Conservation (phyloP, 2,113 vertebrate genomes). For the Abramis brama region DNA sequence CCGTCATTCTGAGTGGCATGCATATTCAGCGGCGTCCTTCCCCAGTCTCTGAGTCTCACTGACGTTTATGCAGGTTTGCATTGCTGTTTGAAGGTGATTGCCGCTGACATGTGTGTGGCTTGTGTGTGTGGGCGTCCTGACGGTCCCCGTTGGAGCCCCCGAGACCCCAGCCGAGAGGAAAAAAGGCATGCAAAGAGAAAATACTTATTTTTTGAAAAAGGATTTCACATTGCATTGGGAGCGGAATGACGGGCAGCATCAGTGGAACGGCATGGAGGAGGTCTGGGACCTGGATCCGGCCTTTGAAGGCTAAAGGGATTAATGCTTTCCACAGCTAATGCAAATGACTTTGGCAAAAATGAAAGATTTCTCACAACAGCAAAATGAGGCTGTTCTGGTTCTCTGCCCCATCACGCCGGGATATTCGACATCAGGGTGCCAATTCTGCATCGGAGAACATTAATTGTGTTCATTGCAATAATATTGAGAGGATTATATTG, state of each 20-base stretch:
- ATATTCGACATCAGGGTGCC: not conserved
- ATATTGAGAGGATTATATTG: not conserved
- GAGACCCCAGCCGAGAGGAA: not conserved
- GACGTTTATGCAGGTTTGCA: not conserved
- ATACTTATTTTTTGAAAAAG: not conserved
- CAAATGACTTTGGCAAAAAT: conserved; percentile 55
- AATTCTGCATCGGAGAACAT: not conserved
- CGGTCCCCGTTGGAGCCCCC: not conserved
- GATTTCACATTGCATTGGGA: conserved; percentile 1
- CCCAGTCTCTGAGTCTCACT: not conserved
- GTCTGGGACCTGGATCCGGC: conserved; percentile 17
- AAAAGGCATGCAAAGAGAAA: not conserved
- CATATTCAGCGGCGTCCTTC: not conserved
- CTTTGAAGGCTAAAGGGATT: conserved; percentile 58
- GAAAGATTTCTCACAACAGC: conserved; percentile 32
- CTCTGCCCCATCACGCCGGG: not conserved
- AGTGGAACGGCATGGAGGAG: conserved; percentile 9
- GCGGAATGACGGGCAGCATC: not conserved
- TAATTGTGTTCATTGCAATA: not conserved
- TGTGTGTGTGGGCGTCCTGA: conserved; percentile 5
- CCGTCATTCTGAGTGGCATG: not conserved
- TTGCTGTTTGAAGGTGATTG: not conserved
- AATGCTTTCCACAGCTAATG: conserved; percentile 58
- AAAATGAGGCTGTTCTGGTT: conserved; percentile 15
- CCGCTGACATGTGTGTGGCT: not conserved